phyloP scores from a whole-genome alignment of 1,140 invertebrate genomes.

The Aphis craccivora region DNA sequence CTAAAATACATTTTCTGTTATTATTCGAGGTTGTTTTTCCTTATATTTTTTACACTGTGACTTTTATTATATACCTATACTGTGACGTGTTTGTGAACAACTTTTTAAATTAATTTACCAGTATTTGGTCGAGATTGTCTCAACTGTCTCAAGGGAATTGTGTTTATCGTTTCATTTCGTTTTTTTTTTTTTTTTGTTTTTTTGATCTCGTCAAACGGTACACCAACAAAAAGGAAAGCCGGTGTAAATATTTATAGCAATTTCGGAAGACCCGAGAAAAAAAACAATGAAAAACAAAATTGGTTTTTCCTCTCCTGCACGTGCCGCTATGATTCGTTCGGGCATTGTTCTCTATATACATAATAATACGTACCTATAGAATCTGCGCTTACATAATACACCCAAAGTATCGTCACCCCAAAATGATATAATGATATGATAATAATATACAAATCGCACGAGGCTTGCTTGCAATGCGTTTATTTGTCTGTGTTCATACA shows the following conservation, averaged over 20 bases:
- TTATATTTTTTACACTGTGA: neutral
- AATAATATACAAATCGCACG: neutral
- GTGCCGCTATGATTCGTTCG: neutral
- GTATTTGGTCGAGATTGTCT: constrained; percentile 59
- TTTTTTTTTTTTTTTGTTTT: neutral
- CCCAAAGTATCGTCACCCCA: neutral
- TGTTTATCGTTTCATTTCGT: constrained; percentile 27
- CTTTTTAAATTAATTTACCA: constrained; percentile 58
- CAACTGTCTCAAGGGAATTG: neutral
- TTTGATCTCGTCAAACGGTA: constrained; percentile 27
- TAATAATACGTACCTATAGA: neutral
- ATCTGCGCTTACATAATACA: neutral
- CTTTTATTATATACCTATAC: constrained; percentile 10
- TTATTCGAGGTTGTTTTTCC: neutral
- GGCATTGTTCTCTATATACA: neutral
- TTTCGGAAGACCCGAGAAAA: neutral
- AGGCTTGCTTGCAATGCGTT: neutral
- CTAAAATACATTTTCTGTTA: neutral
- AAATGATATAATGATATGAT: neutral
- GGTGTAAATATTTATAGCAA: constrained; percentile 48
- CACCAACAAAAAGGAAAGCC: neutral
- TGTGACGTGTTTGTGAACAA: constrained; percentile 57
- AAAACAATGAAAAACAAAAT: constrained; percentile 24
- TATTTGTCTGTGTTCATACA: neutral
- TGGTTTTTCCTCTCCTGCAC: constrained; percentile 3